A percentile compares a stretch with the other conserved stretches of the same genome.
Evolutionary conservation across 2,888 invertebrate genomes (phyloP).

Genomic region (Erebia epiphron): DNA sequence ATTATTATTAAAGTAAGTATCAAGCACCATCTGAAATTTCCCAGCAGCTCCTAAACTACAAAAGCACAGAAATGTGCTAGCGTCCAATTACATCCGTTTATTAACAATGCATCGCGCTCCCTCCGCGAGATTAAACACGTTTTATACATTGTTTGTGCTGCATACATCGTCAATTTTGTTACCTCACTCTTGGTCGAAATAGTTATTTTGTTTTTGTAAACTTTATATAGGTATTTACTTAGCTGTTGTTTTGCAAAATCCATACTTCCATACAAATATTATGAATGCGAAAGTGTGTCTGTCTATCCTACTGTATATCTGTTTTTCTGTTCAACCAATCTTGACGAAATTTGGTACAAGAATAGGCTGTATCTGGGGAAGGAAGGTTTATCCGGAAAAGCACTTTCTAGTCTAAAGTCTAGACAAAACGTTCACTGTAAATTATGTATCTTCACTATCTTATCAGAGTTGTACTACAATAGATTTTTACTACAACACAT

Average conservation of each 20-base stretch:
- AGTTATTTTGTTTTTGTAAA: not conserved
- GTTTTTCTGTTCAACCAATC: too few relatives aligned
- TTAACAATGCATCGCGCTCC: constrained; percentile 34
- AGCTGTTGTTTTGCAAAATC: not conserved
- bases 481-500: constrained; percentile 31
- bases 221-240: not conserved
- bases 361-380: too few relatives aligned
- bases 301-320: too few relatives aligned
- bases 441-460: not conserved
- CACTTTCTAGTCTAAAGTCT: too few relatives aligned
- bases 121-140: constrained; percentile 39
- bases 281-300: too few relatives aligned
- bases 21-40: too few relatives aligned
- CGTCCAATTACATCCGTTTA: constrained; percentile 34
- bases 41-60: not conserved
- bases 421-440: not conserved
- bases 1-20: too few relatives aligned
- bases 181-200: not conserved
- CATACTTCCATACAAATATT: not conserved
- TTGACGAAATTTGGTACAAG: too few relatives aligned
- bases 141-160: constrained; percentile 33
- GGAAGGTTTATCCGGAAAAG: too few relatives aligned
- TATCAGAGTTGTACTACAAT: constrained; percentile 1
- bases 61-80: constrained; percentile 19
- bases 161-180: constrained; percentile 1